These are phyloP conservation scores for Cheilosia scutellata DNA, from an alignment of 2,888 invertebrate species.

Conservation along the genomic window DNA sequence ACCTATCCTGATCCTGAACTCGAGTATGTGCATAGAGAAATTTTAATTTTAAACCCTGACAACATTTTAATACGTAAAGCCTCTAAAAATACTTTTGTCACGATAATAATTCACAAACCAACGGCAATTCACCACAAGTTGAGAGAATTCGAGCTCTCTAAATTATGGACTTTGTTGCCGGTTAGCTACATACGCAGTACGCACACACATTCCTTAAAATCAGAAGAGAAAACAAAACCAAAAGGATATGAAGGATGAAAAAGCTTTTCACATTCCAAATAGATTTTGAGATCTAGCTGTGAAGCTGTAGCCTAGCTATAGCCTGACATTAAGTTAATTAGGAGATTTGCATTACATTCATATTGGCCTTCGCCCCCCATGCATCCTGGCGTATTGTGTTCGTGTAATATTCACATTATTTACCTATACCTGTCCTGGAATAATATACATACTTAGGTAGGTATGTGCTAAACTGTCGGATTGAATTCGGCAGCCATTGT, in stretches of 20 bases:
- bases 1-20: too few relatives aligned
- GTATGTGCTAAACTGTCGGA: conserved; percentile 29
- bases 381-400: not conserved
- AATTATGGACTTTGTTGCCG: conserved; percentile 24
- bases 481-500: conserved; percentile 35
- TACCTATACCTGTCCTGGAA: not conserved
- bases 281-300: conserved; percentile 10
- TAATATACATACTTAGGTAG: not conserved
- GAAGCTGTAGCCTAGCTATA: not conserved
- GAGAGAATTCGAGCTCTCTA: conserved; percentile 2
- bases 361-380: not conserved
- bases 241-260: conserved; percentile 20
- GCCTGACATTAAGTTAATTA: conserved; percentile 18
- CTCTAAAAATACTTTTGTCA: not conserved
- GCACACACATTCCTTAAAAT: conserved; percentile 9
- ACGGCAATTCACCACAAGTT: conserved; percentile 29
- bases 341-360: conserved; percentile 1
- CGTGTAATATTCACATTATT: not conserved
- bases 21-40: too few relatives aligned
- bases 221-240: conserved; percentile 1
- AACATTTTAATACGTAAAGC: not conserved
- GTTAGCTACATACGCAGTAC: not conserved
- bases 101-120: not conserved
- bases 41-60: too few relatives aligned
- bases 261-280: conserved; percentile 33